Evolutionary conservation across 2,888 invertebrate species (phyloP).

Genomic region (Drosophila picticornis): DNA sequence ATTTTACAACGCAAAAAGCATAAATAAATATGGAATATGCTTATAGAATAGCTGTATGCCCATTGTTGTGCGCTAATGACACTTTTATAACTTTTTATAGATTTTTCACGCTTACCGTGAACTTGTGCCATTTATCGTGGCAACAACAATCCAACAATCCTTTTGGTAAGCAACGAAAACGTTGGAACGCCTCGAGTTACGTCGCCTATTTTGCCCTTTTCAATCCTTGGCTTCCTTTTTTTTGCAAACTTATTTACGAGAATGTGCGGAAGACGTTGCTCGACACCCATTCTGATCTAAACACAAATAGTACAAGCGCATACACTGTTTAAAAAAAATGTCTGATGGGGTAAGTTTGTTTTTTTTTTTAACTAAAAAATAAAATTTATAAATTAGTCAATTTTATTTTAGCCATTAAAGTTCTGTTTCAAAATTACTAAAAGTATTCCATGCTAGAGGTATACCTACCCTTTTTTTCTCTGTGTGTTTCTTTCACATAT

Average conservation of each 20-base stretch:
- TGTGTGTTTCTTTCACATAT: neutral
- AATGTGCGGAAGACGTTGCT: slow-evolving; percentile 65
- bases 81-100: slow-evolving; percentile 82
- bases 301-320: slow-evolving; percentile 28
- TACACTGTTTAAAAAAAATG: neutral
- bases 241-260: slow-evolving; percentile 71
- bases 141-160: slow-evolving; percentile 65
- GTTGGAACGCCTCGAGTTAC: slow-evolving; percentile 9
- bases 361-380: too few species aligned
- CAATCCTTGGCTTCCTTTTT: slow-evolving; percentile 35
- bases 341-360: too few species aligned
- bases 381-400: neutral
- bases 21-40: neutral
- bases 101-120: slow-evolving; percentile 79
- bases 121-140: slow-evolving; percentile 73
- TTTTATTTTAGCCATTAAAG: neutral
- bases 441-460: too few species aligned
- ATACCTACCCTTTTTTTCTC: neutral
- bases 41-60: slow-evolving; percentile 23
- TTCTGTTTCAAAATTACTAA: neutral
- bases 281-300: slow-evolving; percentile 43
- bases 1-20: slow-evolving; percentile 1
- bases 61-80: slow-evolving; percentile 75
- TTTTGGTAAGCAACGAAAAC: slow-evolving; percentile 56
- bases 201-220: slow-evolving; percentile 52